Evolutionary conservation across 2,113 vertebrate genomes (phyloP), one percentile per base, ranked within the genome.

Genomic region (Ginglymostoma cirratum): DNA sequence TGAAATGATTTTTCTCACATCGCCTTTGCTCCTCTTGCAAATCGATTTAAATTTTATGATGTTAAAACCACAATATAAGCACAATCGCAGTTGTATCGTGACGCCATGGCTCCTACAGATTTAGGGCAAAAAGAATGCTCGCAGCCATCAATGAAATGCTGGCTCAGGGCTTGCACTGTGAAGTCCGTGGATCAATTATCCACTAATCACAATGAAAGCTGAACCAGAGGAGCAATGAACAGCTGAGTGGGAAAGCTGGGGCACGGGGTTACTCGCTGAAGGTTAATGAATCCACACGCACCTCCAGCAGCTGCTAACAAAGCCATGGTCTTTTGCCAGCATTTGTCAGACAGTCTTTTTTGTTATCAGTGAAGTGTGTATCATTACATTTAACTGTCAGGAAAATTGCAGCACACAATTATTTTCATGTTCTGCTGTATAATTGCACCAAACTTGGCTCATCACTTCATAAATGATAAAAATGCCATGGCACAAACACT

Each of bases 391-490:
- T 83, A 83, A 42, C 38, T 83, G 80, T 45, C 38, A 45, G 38
- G 38, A 38, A 83, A 83, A 45, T 83, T 42, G 80, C 80, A 83
- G n/a, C 80, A 42, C 5, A 19, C 42, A 83, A 83, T 83, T 19
- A 83, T 42, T 83, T 83, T 83, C 80, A 42, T 83, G 38, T 83
- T 83, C 80, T 83, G 38, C 80, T 83, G 38, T 7, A 83, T 83
- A 83, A 83, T 83, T 83, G 80, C 38, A 19, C 80, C 38, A 83
- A 83, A 42, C 38, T 83, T 83, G 78, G 78, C 78, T 42, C 78
- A 83, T 83, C 78, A 83, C 38, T 83, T 83, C 78, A 42, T 17
- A 83, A 83, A 83, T 83, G n/a, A 83, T 83, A 83, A 38, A 83
- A 83, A 42, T 45, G 80, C 14, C 80, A 45, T 23, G 38, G 38